Base-by-base conservation (phyloP, 1,140 invertebrate species). In the Orussus abietinus region DNA sequence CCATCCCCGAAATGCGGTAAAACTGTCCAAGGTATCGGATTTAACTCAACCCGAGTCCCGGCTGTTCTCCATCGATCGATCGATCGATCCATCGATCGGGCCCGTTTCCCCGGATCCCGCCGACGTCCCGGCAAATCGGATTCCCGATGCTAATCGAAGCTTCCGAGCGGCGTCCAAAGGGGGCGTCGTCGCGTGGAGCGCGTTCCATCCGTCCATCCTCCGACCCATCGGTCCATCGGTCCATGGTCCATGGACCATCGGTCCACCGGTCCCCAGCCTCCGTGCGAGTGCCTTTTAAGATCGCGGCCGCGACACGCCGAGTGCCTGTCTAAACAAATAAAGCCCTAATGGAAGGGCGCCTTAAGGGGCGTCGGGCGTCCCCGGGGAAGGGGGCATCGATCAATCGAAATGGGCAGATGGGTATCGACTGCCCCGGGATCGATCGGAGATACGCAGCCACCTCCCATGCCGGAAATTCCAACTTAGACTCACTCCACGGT, bases 311-410 rank as follows among this genome's bases (percentile, higher is more conserved):
- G 55, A 57, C 55, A 54, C 55, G 38, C 33, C n/a, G 45, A 47
- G 48, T 39, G 42, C 45, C 51, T 55, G 51, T 51, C 49, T 49
- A 54, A 53, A 50, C 52, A 59, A 59, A 57, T 59, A 53, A 55
- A 52, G 54, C 47, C n/a, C 55, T 57, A 59, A 59, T 59, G 52
- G 50, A 62, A 55, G 42, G 39, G 19, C 38, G 6, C 22, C 22
- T 6, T 25, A n/a, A 6, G 22, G 22, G 6, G 6, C 22, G 22
- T 25, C n/a, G n/a, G n/a, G n/a, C n/a, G n/a, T n/a, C n/a, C n/a
- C n/a, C n/a, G n/a, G n/a, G n/a, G n/a, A n/a, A n/a, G 22, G 6
- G 6, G 6, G 22, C n/a, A 49, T 51, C 45, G 26, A 49, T 46
- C 17, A 7, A n/a, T n/a, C n/a, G n/a, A n/a, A n/a, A n/a, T n/a